Evolutionary conservation across 2,113 vertebrate genomes (phyloP), one percentile per base, ranked within the genome.

Genomic region (Myanophis thanlyinensis): DNA sequence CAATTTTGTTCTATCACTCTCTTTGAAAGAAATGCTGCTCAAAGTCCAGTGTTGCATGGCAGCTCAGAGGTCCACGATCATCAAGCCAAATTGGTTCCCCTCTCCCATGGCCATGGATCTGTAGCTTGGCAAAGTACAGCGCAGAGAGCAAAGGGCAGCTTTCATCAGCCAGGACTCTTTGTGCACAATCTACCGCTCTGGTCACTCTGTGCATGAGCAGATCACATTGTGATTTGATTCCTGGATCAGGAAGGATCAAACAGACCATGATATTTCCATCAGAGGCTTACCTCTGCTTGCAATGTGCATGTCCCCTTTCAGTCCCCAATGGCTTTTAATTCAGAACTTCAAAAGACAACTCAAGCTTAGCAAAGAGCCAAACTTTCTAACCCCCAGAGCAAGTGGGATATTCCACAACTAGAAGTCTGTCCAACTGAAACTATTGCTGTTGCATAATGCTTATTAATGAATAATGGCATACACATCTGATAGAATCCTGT

Each of bases 31-130:
- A 88, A n/a, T 11, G n/a, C 47, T 20, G 80, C 73, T 90, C 92
- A 93, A 93, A 93, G 92, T 93, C 53, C 92, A 90, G 73, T 62
- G 80, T 56, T 89, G 73, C 92, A 85, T 93, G 92, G 73, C 88
- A 93, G 92, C 88, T 62, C 80, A 44, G 46, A 85, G 20, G 73
- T 88, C 59, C 46, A 89, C n/a, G 49, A 86, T 93, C 73, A 51
- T 44, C 8, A 22, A 56, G 52, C 80, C 53, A 59, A 89, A 46
- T 35, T 89, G 89, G 88, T 48, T 62, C 73, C 87, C 46, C 88
- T 62, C 92, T 51, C 73, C 13, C 73, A 22, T 62, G 73, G 73
- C 88, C 52, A 40, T 85, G 92, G 80, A 35, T 53, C 52, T 9
- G 25, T 80, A 27, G 73, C 88, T 90, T 51, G n/a, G n/a, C 46